phyloP scores from a whole-genome alignment of 2,113 vertebrate genomes.

The Zapornia atra region DNA sequence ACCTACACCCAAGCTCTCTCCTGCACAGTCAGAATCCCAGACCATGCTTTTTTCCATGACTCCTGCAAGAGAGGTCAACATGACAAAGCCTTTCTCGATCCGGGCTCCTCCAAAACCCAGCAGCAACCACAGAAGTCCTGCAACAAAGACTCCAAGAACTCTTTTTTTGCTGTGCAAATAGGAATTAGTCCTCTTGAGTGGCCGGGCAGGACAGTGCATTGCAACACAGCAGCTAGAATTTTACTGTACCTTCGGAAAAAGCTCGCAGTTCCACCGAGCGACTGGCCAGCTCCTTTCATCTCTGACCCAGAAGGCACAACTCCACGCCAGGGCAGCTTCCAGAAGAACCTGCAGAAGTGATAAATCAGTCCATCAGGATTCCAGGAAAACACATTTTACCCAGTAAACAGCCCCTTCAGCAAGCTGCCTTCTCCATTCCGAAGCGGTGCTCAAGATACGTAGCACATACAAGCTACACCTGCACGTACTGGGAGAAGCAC shows the following conservation, averaged over 20 bases:
- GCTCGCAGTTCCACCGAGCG: background rate
- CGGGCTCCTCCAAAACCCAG: background rate
- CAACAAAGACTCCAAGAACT: background rate
- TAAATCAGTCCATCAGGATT: background rate
- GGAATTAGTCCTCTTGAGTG: background rate
- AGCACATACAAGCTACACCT: rapidly evolving
- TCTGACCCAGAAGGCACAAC: slow-evolving; percentile 49
- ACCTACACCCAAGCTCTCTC: too few relatives aligned
- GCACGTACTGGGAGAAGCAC: background rate
- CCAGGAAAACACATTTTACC: background rate
- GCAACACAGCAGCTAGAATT: background rate
- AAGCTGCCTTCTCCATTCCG: background rate
- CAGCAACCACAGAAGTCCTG: background rate
- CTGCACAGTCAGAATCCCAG: too few relatives aligned
- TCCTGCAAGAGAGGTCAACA: too few relatives aligned
- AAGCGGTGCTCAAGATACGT: background rate
- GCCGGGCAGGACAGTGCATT: background rate
- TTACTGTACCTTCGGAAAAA: background rate
- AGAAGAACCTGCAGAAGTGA: background rate
- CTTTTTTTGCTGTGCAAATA: background rate
- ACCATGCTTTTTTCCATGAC: too few relatives aligned
- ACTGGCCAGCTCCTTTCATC: slow-evolving; percentile 46
- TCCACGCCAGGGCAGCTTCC: background rate
- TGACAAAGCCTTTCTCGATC: too few relatives aligned
- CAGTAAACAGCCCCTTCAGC: background rate